A percentile compares a stretch with the other conserved stretches of the same genome.
phyloP scores from a whole-genome alignment of 2,797 vertebrate genomes.

The Amphiprion clarkii region DNA sequence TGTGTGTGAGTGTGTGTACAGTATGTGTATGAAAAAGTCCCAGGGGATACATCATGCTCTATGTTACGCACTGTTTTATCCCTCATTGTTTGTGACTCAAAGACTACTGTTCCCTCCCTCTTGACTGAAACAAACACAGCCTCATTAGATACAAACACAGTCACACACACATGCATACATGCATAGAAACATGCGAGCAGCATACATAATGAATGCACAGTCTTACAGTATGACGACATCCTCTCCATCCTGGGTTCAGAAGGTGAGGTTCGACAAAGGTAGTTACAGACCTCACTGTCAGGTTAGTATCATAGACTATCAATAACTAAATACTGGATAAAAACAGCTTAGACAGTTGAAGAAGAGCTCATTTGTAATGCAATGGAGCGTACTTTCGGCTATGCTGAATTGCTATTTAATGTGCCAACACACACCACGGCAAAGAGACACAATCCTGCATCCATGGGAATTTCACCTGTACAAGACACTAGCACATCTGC shows the following conservation, averaged over 20 bases:
- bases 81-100: slow-evolving; percentile 80
- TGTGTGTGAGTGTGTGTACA: slow-evolving; percentile 36
- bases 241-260: slow-evolving; percentile 34
- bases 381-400: background rate
- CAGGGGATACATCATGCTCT: slow-evolving; percentile 73
- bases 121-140: slow-evolving; percentile 80
- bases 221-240: slow-evolving; percentile 12
- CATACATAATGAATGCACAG: slow-evolving; percentile 27
- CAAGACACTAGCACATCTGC: slow-evolving; percentile 46
- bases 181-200: slow-evolving; percentile 30
- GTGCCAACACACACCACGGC: background rate
- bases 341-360: slow-evolving; percentile 2
- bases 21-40: slow-evolving; percentile 67
- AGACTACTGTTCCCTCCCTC: slow-evolving; percentile 66
- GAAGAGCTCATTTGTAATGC: background rate
- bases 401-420: background rate
- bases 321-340: slow-evolving; percentile 7
- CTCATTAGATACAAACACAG: slow-evolving; percentile 82
- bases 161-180: slow-evolving; percentile 26
- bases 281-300: slow-evolving; percentile 7
- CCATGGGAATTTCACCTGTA: slow-evolving; percentile 54
- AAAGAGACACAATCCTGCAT: slow-evolving; percentile 10
- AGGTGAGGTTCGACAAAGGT: slow-evolving; percentile 39
- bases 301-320: slow-evolving; percentile 23
- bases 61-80: slow-evolving; percentile 74